A percentile compares a stretch with the other conserved stretches of the same genome.
phyloP scores from a whole-genome alignment of 2,888 invertebrate species.

The Pimpla rufipes region DNA sequence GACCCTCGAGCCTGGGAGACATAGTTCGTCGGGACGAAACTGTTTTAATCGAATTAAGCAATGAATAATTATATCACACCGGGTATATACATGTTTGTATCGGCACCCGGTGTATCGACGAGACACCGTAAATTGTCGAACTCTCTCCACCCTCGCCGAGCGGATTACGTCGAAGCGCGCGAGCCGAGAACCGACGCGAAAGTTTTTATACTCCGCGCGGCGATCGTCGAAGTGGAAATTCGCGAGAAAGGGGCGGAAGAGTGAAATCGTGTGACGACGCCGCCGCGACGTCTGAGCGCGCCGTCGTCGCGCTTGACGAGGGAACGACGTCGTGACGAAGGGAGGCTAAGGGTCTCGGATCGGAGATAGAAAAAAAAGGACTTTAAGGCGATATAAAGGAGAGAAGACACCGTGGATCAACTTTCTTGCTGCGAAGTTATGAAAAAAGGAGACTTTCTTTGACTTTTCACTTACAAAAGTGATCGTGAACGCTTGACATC shows the following conservation, averaged over 20 bases:
- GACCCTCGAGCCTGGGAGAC: not conserved
- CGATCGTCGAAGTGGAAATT: constrained; percentile 33
- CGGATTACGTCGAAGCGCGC: constrained; percentile 17
- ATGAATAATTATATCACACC: constrained; percentile 30
- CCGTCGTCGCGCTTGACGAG: constrained; percentile 29
- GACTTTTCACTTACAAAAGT: not conserved
- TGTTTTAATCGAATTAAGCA: constrained; percentile 33
- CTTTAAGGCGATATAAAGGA: not conserved
- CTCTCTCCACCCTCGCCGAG: not conserved
- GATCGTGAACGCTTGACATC: not conserved
- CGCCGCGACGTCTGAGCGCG: constrained; percentile 12
- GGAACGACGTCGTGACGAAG: constrained; percentile 23
- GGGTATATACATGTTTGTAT: constrained; percentile 2
- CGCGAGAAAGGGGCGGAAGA: constrained; percentile 10
- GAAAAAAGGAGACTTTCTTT: not conserved
- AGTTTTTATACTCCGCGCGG: constrained; percentile 10
- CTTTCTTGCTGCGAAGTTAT: not conserved
- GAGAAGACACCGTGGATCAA: not conserved
- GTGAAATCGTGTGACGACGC: constrained; percentile 40
- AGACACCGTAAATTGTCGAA: constrained; percentile 12
- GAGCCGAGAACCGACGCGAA: not conserved
- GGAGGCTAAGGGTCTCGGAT: constrained; percentile 31
- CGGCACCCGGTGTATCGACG: not conserved
- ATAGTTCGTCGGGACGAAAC: not conserved
- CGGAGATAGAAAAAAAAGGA: not conserved